Conservation (phyloP, 2,888 invertebrate genomes). For the Celastrina argiolus region DNA sequence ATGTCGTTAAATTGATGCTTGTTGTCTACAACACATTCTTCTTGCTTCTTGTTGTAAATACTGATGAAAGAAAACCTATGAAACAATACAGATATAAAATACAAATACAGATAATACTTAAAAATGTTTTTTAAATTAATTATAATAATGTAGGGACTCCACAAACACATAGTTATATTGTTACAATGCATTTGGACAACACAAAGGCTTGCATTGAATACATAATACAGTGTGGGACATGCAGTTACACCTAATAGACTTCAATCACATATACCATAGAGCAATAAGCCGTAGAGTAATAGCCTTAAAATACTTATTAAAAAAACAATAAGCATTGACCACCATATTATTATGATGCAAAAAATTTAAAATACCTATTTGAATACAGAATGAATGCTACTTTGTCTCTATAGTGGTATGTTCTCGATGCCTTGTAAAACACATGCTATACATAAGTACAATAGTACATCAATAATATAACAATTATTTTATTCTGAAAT, state of each 20-base stretch:
- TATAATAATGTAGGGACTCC: conserved; percentile 25
- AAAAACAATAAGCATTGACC: too few relatives aligned
- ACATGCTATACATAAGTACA: conserved; percentile 12
- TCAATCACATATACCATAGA: background rate
- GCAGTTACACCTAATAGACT: conserved; percentile 1
- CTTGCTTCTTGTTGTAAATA: background rate
- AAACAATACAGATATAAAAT: background rate
- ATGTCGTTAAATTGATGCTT: background rate
- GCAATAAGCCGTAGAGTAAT: too few relatives aligned
- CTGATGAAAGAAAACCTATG: background rate
- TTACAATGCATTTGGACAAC: conserved; percentile 51
- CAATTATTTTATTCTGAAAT: conserved; percentile 13
- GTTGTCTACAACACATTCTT: background rate
- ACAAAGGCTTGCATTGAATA: conserved; percentile 48
- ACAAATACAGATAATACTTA: background rate
- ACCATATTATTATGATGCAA: too few relatives aligned
- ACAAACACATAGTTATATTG: conserved; percentile 29
- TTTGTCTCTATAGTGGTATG: background rate
- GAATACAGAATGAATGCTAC: too few relatives aligned
- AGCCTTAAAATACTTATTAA: too few relatives aligned
- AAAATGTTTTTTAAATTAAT: background rate
- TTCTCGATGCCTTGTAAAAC: background rate
- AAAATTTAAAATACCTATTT: too few relatives aligned
- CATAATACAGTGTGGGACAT: conserved; percentile 20
- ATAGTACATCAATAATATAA: background rate